Base-by-base conservation (phyloP, 2,888 invertebrate species). In the Exocentrus adspersus region DNA sequence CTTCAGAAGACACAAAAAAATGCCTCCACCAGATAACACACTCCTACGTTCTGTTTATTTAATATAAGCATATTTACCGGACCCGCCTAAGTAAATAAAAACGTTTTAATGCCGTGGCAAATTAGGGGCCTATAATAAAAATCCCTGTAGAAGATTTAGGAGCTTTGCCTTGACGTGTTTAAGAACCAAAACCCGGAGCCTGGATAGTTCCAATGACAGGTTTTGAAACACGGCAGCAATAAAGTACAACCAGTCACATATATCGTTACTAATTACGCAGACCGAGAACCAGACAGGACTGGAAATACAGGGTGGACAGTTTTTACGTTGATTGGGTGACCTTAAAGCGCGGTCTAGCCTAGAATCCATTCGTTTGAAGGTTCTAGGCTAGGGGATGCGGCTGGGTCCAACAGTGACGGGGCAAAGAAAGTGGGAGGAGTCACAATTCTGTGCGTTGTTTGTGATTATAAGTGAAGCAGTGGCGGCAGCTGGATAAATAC, bases 371-470 rank as follows among this genome's bases (percentile, higher is more conserved):
- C n/a, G n/a, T n/a, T n/a, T n/a, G n/a, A n/a, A n/a, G n/a, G n/a
- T n/a, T n/a, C n/a, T n/a, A n/a, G n/a, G n/a, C n/a, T n/a, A n/a
- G n/a, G n/a, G n/a, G n/a, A n/a, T n/a, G n/a, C n/a, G n/a, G n/a
- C n/a, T n/a, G n/a, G n/a, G n/a, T n/a, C n/a, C n/a, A 7, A 5
- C 24, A 7, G 24, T 24, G 24, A 24, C 24, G 3, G 24, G 75
- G 66, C 74, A 75, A 75, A 69, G 71, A 51, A 52, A 53, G 57
- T 67, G 72, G 75, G 74, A 72, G 77, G 77, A 77, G 75, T 71
- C 73, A 75, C 74, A 73, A 72, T 70, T 68, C 65, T 62, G 67
- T 67, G 68, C 62, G n/a, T n/a, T n/a, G n/a, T n/a, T n/a, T n/a
- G n/a, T n/a, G n/a, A n/a, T n/a, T n/a, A n/a, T n/a, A n/a, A n/a